Evolutionary conservation across 2,113 vertebrate genomes (phyloP), one percentile per base, ranked within the genome.

Genomic region (Hemichromis elongatus): DNA sequence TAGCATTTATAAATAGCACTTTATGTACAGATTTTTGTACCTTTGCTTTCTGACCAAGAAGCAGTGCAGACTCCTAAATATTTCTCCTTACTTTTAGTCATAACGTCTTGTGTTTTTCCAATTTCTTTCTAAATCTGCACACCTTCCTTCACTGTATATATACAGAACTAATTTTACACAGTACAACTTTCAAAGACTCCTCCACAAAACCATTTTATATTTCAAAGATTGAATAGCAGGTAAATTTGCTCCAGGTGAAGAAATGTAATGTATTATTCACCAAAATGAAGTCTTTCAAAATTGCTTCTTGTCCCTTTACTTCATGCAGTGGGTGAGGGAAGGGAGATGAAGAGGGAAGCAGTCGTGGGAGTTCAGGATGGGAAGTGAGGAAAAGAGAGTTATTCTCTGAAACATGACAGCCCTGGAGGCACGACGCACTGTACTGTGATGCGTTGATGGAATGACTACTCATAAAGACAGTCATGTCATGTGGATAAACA

Each of bases 181-280:
- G 78, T 9, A 68, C 81, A 47, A 45, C 57, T 88, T 90, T 86
- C 73, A 93, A 89, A 87, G 79, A 79, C 90, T 86, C 61, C 63
- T 61, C 66, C 53, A 53, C 63, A 81, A 83, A 93, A 40, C n/a
- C 61, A 84, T 61, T 86, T 88, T 47, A 24, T 55, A 82, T 82
- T 86, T 84, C 81, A 79, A 82, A 86, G 63, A 88, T 81, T 50
- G 70, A 88, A 84, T 18, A 47, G 77, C 77, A 81, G 66, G 79
- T 81, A 77, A 78, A 91, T 89, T 86, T 84, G 80, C 92, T 92
- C 47, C 87, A 91, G 86, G 92, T 92, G 83, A 81, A 82, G 81
- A 85, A 35, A 83, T 82, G 66, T 87, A 59, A 89, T 89, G 84
- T 83, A 89, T 92, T 90, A 91, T 93, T 93, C 89, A 90, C 78